Evolutionary conservation across 2,888 invertebrate genomes (phyloP).

Genomic region (Gibbula magus): DNA sequence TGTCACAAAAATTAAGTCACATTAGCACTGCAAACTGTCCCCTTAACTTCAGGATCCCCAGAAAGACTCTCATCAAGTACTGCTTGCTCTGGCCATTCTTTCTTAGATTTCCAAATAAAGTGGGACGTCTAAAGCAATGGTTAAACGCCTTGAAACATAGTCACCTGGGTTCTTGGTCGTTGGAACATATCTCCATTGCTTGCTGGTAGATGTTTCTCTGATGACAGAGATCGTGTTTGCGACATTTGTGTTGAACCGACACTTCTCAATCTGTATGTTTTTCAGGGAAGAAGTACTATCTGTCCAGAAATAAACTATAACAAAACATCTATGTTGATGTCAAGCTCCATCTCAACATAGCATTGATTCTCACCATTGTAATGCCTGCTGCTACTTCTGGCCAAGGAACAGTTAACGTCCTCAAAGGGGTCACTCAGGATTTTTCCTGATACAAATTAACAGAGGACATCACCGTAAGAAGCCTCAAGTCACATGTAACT

Average conservation of each 20-base stretch:
- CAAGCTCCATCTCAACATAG: too few relatives aligned
- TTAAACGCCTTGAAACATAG: not conserved
- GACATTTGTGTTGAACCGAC: not conserved
- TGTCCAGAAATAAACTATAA: not conserved
- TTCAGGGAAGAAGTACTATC: not conserved
- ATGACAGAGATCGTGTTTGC: not conserved
- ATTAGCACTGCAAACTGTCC: too few relatives aligned
- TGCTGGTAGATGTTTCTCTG: not conserved
- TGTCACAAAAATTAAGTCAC: too few relatives aligned
- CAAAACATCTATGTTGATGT: too few relatives aligned
- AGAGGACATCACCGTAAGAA: not conserved
- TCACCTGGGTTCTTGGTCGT: not conserved
- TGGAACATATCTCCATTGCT: not conserved
- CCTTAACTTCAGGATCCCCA: too few relatives aligned
- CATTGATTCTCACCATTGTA: too few relatives aligned
- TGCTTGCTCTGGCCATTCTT: not conserved
- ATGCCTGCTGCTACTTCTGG: not conserved
- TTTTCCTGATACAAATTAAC: not conserved
- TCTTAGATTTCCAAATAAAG: not conserved
- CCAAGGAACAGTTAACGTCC: not conserved
- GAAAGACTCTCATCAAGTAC: too few relatives aligned
- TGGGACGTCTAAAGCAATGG: not conserved
- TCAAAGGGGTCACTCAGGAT: not conserved
- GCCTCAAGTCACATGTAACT: not conserved
- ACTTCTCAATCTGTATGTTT: not conserved